phyloP scores from a whole-genome alignment of 1,140 invertebrate species.

The Drosophila kohkoa region DNA sequence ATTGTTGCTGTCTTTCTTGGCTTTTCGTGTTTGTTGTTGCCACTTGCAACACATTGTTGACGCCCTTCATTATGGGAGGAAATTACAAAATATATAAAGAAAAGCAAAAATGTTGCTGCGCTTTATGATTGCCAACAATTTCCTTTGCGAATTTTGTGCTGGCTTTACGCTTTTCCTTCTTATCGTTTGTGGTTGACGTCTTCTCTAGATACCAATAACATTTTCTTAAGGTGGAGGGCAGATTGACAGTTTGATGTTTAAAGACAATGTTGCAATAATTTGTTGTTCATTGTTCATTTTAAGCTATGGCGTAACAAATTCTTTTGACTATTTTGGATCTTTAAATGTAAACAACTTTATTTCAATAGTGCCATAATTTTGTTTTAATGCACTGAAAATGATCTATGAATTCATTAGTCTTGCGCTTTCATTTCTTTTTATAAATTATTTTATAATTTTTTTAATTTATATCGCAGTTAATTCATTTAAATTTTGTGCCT shows the following conservation, averaged over 20 bases:
- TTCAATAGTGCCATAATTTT: too few relatives aligned
- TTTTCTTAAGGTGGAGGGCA: background rate
- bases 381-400: too few relatives aligned
- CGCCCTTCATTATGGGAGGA: constrained; percentile 24
- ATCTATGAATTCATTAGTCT: too few relatives aligned
- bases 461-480: too few relatives aligned
- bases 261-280: too few relatives aligned
- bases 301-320: too few relatives aligned
- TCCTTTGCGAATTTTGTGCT: constrained; percentile 6
- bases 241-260: background rate
- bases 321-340: too few relatives aligned
- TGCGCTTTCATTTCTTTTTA: too few relatives aligned
- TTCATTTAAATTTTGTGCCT: too few relatives aligned
- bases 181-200: background rate
- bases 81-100: constrained; percentile 36
- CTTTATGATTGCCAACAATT: constrained; percentile 35
- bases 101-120: constrained; percentile 12
- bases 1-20: constrained; percentile 27
- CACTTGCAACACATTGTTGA: constrained; percentile 32
- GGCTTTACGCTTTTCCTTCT: background rate
- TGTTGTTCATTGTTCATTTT: too few relatives aligned
- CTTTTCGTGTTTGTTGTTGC: constrained; percentile 2
- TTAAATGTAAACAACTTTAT: too few relatives aligned
- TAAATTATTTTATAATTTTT: too few relatives aligned
- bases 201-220: background rate